These are phyloP conservation scores for Balanococcus diminutus DNA, from an alignment of 2,888 invertebrate species.

Conservation along the genomic window DNA sequence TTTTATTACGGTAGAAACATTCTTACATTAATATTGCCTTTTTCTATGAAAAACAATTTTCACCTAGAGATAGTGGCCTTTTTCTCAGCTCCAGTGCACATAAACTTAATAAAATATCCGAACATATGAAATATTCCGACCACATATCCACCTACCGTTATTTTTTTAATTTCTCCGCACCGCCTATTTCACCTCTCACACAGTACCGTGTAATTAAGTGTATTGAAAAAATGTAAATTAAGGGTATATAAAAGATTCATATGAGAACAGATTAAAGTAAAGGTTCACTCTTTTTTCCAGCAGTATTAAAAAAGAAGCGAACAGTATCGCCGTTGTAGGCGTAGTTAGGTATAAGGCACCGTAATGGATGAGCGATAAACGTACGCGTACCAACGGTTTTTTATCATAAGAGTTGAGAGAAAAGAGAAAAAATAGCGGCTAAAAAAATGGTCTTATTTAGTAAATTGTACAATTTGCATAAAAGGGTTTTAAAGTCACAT, in stretches of 20 bases:
- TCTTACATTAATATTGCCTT: too few species aligned
- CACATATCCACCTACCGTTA: neutral
- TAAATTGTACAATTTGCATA: conserved; percentile 41
- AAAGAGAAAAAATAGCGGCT: neutral
- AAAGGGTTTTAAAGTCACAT: conserved; percentile 39
- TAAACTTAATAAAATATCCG: neutral
- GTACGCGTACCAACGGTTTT: neutral
- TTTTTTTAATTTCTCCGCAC: neutral
- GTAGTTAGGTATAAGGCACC: too few species aligned
- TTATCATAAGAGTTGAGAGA: neutral
- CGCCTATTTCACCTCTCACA: neutral
- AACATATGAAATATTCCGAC: neutral
- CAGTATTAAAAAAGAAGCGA: neutral
- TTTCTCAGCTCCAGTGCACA: too few species aligned
- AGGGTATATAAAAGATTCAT: conserved; percentile 15
- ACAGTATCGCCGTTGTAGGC: neutral
- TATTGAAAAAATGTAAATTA: conserved; percentile 31
- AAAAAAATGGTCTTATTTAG: conserved; percentile 38
- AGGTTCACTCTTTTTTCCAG: neutral
- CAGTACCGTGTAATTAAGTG: neutral
- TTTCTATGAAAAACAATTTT: too few species aligned
- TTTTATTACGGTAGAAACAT: too few species aligned
- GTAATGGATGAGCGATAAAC: neutral
- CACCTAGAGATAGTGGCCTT: too few species aligned
- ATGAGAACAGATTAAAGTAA: conserved; percentile 2